Percentiles rank a stretch among this genome's conserved stretches.
These are phyloP conservation scores for Anorthoa munda DNA, from an alignment of 2,888 invertebrate genomes.

Conservation along the genomic window DNA sequence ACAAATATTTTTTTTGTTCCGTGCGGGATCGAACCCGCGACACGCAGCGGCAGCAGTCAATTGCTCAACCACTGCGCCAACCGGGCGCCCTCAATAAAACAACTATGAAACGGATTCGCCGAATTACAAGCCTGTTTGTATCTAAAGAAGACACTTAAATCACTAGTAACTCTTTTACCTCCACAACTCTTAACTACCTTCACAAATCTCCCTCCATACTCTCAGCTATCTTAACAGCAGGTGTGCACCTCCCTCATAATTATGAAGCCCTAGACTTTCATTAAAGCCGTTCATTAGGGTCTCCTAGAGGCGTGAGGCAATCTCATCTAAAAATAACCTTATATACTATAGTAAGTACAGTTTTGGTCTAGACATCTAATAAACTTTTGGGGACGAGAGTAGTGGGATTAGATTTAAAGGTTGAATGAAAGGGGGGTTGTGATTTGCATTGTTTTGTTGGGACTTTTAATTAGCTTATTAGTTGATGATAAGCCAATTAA, in stretches of 20 bases:
- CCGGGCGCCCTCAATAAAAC: background rate
- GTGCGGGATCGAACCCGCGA: too few relatives aligned
- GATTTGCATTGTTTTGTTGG: background rate
- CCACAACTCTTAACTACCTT: background rate
- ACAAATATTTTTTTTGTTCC: too few relatives aligned
- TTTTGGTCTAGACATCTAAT: slow-evolving; percentile 50
- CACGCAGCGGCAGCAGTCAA: too few relatives aligned
- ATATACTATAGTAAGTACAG: slow-evolving; percentile 9
- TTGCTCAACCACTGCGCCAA: too few relatives aligned
- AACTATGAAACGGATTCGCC: background rate
- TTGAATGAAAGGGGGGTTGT: background rate
- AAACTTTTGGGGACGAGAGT: slow-evolving; percentile 34
- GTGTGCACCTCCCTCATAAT: slow-evolving; percentile 60
- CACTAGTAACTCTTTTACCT: background rate
- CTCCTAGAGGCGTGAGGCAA: slow-evolving; percentile 10
- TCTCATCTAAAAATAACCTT: slow-evolving; percentile 36
- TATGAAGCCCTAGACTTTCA: slow-evolving; percentile 59
- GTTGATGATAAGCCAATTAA: background rate
- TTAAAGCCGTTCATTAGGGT: slow-evolving; percentile 62
- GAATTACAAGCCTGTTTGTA: too few relatives aligned
- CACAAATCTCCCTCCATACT: background rate
- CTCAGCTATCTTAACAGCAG: slow-evolving; percentile 24
- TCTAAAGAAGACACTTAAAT: background rate
- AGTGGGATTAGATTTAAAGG: slow-evolving; percentile 8
- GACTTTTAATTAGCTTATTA: background rate